phyloP scores from a whole-genome alignment of 2,113 vertebrate species.

The Entosphenus tridentatus region DNA sequence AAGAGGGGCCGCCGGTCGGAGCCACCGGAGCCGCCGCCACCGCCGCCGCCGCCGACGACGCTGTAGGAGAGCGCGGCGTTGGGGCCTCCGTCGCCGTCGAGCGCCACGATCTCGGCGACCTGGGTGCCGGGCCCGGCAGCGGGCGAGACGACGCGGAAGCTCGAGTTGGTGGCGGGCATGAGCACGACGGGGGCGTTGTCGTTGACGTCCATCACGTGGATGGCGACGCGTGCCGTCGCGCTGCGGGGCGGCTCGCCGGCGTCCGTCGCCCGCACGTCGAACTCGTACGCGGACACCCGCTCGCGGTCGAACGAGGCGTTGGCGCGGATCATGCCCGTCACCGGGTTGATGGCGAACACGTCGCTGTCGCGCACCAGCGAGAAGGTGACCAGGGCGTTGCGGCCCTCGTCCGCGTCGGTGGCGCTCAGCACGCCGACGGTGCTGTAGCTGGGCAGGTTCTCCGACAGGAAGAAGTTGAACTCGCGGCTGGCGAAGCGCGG shows the following conservation, averaged over 20 bases:
- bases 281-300: conserved; percentile 91
- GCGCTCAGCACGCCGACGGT: conserved; percentile 95
- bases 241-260: conserved; percentile 67
- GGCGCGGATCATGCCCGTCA: conserved; percentile 87
- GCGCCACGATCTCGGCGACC: conserved; percentile 84
- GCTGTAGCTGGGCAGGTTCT: conserved; percentile 95
- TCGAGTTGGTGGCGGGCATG: conserved; percentile 80
- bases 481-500: conserved; percentile 98
- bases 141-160: conserved; percentile 81
- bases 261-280: conserved; percentile 80
- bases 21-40: conserved; percentile 35
- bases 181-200: conserved; percentile 89
- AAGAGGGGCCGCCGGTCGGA: conserved; percentile 69
- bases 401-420: conserved; percentile 77
- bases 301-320: conserved; percentile 94
- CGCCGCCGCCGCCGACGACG: conserved; percentile 82
- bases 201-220: conserved; percentile 95
- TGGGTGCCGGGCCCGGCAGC: conserved; percentile 86
- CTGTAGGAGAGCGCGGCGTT: conserved; percentile 90
- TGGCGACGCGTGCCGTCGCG: conserved; percentile 89
- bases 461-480: conserved; percentile 96
- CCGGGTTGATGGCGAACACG: conserved; percentile 84
- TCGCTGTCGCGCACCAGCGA: conserved; percentile 87
- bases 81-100: conserved; percentile 90
- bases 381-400: conserved; percentile 79